Evolutionary conservation across 2,888 invertebrate genomes (phyloP).

Genomic region (Galerucella nymphaeae): DNA sequence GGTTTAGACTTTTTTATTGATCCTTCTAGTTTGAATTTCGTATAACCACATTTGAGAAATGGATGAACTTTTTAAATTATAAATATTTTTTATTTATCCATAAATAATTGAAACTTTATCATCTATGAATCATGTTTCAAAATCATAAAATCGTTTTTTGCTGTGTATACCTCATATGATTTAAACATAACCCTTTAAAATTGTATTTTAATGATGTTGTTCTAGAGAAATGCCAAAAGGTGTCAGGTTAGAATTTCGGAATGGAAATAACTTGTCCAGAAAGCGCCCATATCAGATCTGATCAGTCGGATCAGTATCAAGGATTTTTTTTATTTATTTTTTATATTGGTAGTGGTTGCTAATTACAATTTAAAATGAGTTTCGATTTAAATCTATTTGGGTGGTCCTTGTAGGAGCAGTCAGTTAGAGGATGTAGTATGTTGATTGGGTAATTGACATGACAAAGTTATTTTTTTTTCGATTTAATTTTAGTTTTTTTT

Average conservation of each 20-base stretch:
- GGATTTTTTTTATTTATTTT: constrained; percentile 21
- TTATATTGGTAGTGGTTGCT: constrained; percentile 11
- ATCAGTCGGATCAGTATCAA: constrained; percentile 40
- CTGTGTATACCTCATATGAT: too few species aligned
- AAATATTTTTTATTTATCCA: too few species aligned
- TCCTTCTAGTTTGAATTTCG: too few species aligned
- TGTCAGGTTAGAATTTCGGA: constrained; percentile 22
- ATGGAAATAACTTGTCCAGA: constrained; percentile 22
- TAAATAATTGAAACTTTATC: too few species aligned
- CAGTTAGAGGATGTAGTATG: constrained; percentile 3
- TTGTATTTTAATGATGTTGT: constrained; percentile 22
- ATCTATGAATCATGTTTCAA: too few species aligned
- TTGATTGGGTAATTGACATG: constrained; percentile 19
- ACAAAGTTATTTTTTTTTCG: constrained; percentile 5
- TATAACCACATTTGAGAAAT: too few species aligned
- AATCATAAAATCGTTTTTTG: too few species aligned
- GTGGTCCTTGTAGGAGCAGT: constrained; percentile 20
- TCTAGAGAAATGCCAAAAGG: constrained; percentile 14
- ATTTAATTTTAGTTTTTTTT: background rate
- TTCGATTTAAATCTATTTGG: constrained; percentile 25
- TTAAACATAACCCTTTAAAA: background rate
- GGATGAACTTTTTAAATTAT: too few species aligned
- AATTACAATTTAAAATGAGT: constrained; percentile 47
- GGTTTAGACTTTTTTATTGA: too few species aligned
- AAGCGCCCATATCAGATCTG: constrained; percentile 26